phyloP scores from a whole-genome alignment of 1,140 invertebrate species.

The Phortica variegata region DNA sequence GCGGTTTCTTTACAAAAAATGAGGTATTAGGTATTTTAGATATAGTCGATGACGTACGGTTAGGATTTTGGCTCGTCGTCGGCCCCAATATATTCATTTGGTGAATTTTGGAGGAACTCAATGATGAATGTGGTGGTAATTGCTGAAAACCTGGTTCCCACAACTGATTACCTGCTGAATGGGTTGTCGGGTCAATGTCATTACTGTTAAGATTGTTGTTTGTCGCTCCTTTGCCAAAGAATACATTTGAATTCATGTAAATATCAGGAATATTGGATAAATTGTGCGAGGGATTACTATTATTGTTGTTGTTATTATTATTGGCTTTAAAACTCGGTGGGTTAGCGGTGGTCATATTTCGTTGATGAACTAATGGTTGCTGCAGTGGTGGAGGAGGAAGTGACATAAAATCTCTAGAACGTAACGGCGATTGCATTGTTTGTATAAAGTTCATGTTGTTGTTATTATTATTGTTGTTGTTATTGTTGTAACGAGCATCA shows the following conservation, averaged over 20 bases:
- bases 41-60: conserved; percentile 39
- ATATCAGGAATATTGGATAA: conserved; percentile 24
- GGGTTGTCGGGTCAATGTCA: conserved; percentile 5
- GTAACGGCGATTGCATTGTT: no score
- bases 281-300: conserved; percentile 16
- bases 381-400: conserved; percentile 4
- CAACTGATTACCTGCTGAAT: neutral
- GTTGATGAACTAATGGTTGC: conserved; percentile 19
- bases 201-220: conserved; percentile 1
- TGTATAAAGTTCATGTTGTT: conserved; percentile 11
- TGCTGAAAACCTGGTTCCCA: neutral
- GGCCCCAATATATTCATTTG: conserved; percentile 22
- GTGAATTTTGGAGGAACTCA: no score
- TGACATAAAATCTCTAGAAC: no score
- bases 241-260: conserved; percentile 11
- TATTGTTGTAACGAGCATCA: conserved; percentile 29
- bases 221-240: conserved; percentile 6
- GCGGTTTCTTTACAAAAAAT: conserved; percentile 53
- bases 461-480: conserved; percentile 9
- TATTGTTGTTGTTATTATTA: conserved; percentile 17
- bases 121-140: conserved; percentile 3
- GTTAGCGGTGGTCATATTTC: conserved; percentile 15
- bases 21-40: conserved; percentile 48
- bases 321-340: conserved; percentile 16
- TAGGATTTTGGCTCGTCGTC: conserved; percentile 33